Evolutionary conservation across 2,797 vertebrate genomes (phyloP).

Genomic region (Poeciliopsis presidionis): DNA sequence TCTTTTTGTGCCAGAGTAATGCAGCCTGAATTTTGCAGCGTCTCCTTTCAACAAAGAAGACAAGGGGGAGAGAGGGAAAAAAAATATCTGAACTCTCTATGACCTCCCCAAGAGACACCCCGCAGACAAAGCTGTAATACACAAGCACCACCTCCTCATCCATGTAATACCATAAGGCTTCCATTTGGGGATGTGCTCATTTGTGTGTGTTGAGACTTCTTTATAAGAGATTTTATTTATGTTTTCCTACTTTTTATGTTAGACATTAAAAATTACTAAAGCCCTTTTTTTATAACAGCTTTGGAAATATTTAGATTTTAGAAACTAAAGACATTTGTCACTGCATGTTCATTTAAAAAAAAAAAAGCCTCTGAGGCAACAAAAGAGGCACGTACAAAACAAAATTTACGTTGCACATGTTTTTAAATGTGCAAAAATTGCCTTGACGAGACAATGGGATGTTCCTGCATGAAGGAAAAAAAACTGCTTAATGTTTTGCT

Average conservation of each 20-base stretch:
- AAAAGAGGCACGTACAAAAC: neutral
- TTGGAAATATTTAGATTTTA: neutral
- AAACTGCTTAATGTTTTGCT: neutral
- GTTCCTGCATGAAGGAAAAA: neutral
- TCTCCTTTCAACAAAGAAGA: slow-evolving; percentile 70
- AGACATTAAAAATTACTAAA: neutral
- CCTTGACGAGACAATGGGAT: neutral
- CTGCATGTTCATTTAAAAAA: neutral
- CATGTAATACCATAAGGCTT: slow-evolving; percentile 17
- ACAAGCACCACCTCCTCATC: slow-evolving; percentile 29
- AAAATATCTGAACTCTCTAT: slow-evolving; percentile 68
- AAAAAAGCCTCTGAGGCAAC: neutral
- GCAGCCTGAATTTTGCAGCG: slow-evolving; percentile 68
- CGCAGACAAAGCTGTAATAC: slow-evolving; percentile 54
- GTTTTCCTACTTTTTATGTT: neutral
- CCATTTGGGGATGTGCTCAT: slow-evolving; percentile 18
- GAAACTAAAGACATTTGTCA: neutral
- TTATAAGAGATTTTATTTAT: neutral
- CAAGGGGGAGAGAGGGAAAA: slow-evolving; percentile 34
- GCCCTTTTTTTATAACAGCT: neutral
- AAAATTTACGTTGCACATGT: neutral
- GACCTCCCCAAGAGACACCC: slow-evolving; percentile 71
- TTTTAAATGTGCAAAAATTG: neutral
- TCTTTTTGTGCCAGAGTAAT: slow-evolving; percentile 72
- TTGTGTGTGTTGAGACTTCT: slow-evolving; percentile 9